Percentiles rank a stretch among this genome's conserved stretches.
Evolutionary conservation across 2,797 vertebrate genomes (phyloP).

Genomic region (Phyllotis vaccarum): DNA sequence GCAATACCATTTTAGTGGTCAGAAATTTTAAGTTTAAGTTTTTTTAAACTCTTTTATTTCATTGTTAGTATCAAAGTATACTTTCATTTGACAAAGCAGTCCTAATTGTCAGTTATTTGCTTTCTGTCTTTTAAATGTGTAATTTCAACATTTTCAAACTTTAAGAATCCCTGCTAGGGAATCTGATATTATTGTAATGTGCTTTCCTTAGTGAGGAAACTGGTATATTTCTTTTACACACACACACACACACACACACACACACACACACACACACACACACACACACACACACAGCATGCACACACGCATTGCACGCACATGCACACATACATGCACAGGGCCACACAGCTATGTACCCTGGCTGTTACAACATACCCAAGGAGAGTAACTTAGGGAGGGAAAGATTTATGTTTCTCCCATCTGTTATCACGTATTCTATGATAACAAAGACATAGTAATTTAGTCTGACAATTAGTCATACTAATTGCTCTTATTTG

Average conservation of each 20-base stretch:
- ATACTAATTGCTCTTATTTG: not conserved
- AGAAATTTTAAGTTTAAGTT: no score
- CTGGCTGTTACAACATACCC: not conserved
- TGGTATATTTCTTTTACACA: not conserved
- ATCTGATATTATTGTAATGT: not conserved
- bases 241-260: not conserved
- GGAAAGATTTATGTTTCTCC: not conserved
- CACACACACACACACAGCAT: not conserved
- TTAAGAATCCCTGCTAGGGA: not conserved
- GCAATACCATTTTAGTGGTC: no score
- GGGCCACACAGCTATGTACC: not conserved
- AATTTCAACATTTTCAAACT: not conserved
- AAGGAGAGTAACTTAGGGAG: not conserved
- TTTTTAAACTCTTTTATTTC: no score
- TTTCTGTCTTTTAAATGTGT: not conserved
- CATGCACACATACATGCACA: not conserved
- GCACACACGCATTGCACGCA: no score
- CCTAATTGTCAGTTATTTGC: not conserved
- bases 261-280: not conserved
- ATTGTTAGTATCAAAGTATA: no score
- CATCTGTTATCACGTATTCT: not conserved
- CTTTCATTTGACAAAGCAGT: no score
- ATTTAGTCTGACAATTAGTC: no score
- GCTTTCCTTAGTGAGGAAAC: not conserved
- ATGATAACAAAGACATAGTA: not conserved